These are phyloP conservation scores for Spilarctia lutea DNA, from an alignment of 2,888 invertebrate genomes.

Conservation along the genomic window DNA sequence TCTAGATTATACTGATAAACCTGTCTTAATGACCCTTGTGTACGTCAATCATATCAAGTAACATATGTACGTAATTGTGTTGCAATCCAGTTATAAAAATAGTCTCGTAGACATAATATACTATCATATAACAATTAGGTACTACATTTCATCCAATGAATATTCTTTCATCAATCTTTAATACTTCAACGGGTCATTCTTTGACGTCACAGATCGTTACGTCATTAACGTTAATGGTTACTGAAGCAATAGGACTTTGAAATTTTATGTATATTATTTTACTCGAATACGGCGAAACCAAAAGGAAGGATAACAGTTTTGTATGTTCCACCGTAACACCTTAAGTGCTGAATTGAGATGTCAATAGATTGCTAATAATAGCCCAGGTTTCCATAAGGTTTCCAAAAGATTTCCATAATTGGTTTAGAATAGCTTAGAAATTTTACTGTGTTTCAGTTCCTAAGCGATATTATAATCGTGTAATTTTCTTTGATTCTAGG, in stretches of 20 bases:
- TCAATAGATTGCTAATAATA: too few species aligned
- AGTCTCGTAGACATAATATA: slow-evolving; percentile 19
- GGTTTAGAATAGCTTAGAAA: not conserved
- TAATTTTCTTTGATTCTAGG: slow-evolving; percentile 82
- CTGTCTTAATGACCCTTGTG: slow-evolving; percentile 48
- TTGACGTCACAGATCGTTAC: slow-evolving; percentile 9
- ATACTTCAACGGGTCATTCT: not conserved
- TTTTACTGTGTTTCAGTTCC: not conserved
- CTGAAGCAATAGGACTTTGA: not conserved
- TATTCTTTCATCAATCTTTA: not conserved
- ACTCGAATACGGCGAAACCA: too few species aligned
- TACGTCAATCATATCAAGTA: slow-evolving; percentile 57
- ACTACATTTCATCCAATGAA: not conserved
- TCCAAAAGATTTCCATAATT: too few species aligned
- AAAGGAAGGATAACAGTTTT: too few species aligned
- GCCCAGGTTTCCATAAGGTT: too few species aligned
- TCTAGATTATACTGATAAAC: slow-evolving; percentile 51
- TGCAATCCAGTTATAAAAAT: slow-evolving; percentile 41
- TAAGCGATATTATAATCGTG: not conserved
- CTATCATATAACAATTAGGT: slow-evolving; percentile 32
- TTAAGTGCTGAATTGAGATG: too few species aligned
- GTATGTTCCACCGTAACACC: too few species aligned
- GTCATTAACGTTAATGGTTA: not conserved
- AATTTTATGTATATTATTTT: not conserved
- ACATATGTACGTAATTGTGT: slow-evolving; percentile 34